phyloP scores from a whole-genome alignment of 2,113 vertebrate species.

The Notiomystis cincta region DNA sequence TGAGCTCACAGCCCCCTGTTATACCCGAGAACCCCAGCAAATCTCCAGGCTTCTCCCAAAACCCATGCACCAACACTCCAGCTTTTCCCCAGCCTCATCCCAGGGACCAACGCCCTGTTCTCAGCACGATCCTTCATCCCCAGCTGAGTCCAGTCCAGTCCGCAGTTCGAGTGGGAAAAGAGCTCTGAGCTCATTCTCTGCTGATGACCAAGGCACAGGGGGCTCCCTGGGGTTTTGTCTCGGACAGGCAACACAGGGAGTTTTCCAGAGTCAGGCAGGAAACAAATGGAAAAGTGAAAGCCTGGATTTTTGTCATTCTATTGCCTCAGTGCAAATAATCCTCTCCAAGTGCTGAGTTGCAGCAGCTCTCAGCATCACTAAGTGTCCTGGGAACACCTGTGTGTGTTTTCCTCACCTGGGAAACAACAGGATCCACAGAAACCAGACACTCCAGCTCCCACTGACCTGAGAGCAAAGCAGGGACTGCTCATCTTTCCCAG shows the following conservation, averaged over 20 bases:
- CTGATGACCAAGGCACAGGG: background rate
- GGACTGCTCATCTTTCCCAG: background rate
- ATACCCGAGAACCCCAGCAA: background rate
- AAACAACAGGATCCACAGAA: background rate
- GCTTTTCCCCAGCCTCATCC: background rate
- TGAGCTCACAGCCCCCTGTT: background rate
- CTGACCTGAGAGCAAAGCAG: background rate
- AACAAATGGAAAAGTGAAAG: background rate
- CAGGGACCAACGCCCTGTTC: rapidly evolving
- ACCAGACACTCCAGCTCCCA: background rate
- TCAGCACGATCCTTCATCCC: rapidly evolving
- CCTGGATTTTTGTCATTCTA: constrained; percentile 9
- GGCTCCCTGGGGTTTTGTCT: background rate
- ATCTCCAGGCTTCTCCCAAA: background rate
- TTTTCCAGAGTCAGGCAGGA: constrained; percentile 7
- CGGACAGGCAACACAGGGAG: background rate
- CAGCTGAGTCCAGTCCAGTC: background rate
- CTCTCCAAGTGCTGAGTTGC: background rate
- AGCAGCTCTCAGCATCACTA: background rate
- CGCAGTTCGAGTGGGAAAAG: background rate
- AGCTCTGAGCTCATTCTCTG: background rate
- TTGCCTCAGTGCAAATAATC: background rate
- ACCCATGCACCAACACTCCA: background rate
- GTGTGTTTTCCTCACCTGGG: background rate
- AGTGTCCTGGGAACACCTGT: rapidly evolving